Evolutionary conservation across 2,797 vertebrate genomes (phyloP), one percentile per base, ranked within the genome.

Genomic region (Heteromormyrus szaboi): DNA sequence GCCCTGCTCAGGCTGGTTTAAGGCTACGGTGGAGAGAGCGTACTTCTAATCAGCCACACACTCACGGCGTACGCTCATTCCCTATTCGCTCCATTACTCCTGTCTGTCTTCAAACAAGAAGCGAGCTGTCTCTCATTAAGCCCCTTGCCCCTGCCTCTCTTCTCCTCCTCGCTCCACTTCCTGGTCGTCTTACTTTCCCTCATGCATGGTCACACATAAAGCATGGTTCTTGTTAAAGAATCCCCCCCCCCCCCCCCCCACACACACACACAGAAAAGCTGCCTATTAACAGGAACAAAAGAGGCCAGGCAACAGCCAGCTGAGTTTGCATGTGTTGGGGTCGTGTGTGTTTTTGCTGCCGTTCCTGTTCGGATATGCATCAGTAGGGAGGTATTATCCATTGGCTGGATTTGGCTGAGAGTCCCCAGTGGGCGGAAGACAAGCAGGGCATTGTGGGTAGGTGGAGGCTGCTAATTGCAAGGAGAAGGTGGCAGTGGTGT

Each of bases 331-430:
- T 44, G 85, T n/a, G 48, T n/a, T 53, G 48, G 48, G 84, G 84
- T 50, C 1, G 11, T 37, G 53, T 46, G 51, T 59, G 29, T 86
- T 85, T 51, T 11, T 29, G 5, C 25, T 11, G 46, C 25, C 8
- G 33, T 48, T 44, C 17, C 17, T 44, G 41, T 48, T 85, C 25
- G 11, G 25, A 37, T 17, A 53, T 86, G 6, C 7, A 33, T 12
- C 85, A 44, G 50, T 56, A 29, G 85, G 37, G 65, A 29, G n/a
- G 44, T 51, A 17, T 14, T 51, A 85, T 5, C 22, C 48, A 12
- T 85, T 48, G 81, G 81, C 44, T 51, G 81, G 81, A 48, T 85
- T 85, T 51, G 22, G 81, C 81, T 22, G n/a, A 85, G 22, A 85
- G 22, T 85, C 48, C 81, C 44, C 46, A 85, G 81, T 85, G 81